phyloP scores from a whole-genome alignment of 2,797 vertebrate species.

The Pterois miles region DNA sequence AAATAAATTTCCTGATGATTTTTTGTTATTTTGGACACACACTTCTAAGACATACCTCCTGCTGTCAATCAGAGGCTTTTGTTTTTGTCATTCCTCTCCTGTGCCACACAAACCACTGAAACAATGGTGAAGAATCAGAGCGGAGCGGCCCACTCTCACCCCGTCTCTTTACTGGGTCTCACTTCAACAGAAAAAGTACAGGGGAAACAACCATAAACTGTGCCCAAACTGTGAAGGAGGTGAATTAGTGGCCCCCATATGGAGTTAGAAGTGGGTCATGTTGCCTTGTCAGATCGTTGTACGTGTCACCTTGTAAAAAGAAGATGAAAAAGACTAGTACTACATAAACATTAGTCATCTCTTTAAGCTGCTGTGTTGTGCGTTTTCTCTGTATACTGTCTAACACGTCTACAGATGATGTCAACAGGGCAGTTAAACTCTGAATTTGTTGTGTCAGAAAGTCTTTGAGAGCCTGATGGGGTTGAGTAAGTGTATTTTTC shows the following conservation, averaged over 20 bases:
- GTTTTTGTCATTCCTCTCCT: conserved; percentile 3
- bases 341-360: conserved; percentile 32
- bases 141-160: background rate
- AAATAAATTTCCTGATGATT: background rate
- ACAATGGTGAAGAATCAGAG: conserved; percentile 44
- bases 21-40: background rate
- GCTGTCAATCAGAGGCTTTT: conserved; percentile 6
- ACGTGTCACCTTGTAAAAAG: conserved; percentile 50
- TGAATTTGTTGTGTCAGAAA: background rate
- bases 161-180: conserved; percentile 5
- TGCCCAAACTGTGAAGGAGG: conserved; percentile 32
- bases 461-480: background rate
- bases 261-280: conserved; percentile 55
- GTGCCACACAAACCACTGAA: conserved; percentile 25
- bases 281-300: conserved; percentile 43
- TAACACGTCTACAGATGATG: background rate
- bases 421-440: background rate
- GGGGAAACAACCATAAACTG: conserved; percentile 37
- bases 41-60: background rate
- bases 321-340: conserved; percentile 50
- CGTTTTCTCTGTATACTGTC: conserved; percentile 3
- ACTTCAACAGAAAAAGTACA: conserved; percentile 20
- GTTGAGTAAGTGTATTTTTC: background rate
- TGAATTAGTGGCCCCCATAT: conserved; percentile 50
- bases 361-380: conserved; percentile 14